Conservation (phyloP, 2,113 vertebrate genomes). For the human region GRCh38 chr18:45983501-45984000, state of each 20-base stretch:
- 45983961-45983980: too few relatives aligned
- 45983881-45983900: too few relatives aligned
- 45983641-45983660: slow-evolving; percentile 56
- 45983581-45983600: slow-evolving; percentile 53
- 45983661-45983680: slow-evolving; percentile 66
- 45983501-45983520: background rate
- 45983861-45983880: too few relatives aligned
- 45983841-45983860: background rate
- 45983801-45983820: slow-evolving; percentile 42
- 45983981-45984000: too few relatives aligned
- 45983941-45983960: too few relatives aligned
- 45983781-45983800: slow-evolving; percentile 62
- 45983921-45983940: too few relatives aligned
- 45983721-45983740: slow-evolving; percentile 28
- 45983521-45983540: slow-evolving; percentile 20
- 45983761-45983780: slow-evolving; percentile 69
- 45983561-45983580: slow-evolving; percentile 50
- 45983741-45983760: slow-evolving; percentile 67
- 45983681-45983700: slow-evolving; percentile 63
- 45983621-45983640: slow-evolving; percentile 24
- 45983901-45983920: too few relatives aligned
- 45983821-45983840: background rate
- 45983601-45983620: slow-evolving; percentile 39
- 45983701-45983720: slow-evolving; percentile 1
- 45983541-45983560: slow-evolving; percentile 70